Conservation (phyloP, 2,888 invertebrate genomes). For the Eudemis profundana region DNA sequence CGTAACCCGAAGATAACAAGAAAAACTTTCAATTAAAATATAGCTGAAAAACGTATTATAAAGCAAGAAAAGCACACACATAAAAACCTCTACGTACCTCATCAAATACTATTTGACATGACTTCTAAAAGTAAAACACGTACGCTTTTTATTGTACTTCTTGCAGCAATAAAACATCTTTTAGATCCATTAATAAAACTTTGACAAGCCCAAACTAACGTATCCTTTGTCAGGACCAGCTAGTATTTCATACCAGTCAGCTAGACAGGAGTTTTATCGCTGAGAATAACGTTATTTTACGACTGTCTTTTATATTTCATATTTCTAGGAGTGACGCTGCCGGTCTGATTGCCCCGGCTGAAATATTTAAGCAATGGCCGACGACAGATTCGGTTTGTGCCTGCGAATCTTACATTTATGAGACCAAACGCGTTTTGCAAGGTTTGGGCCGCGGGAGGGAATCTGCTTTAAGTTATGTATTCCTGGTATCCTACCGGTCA, state of each 20-base stretch:
- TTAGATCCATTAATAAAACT: constrained; percentile 11
- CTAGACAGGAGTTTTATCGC: constrained; percentile 11
- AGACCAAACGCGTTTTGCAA: neutral
- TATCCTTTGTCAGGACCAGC: constrained; percentile 12
- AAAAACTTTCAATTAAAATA: no score
- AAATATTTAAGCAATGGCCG: constrained; percentile 4
- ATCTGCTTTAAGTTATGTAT: constrained; percentile 1
- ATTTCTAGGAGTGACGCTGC: constrained; percentile 9
- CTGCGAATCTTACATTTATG: constrained; percentile 11
- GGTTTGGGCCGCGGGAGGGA: neutral
- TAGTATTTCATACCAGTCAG: constrained; percentile 10
- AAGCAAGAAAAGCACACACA: no score
- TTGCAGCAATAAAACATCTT: constrained; percentile 5
- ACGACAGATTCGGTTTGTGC: constrained; percentile 9
- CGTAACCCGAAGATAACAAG: no score
- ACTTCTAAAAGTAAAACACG: neutral
- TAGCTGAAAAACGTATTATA: no score
- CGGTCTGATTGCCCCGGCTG: neutral
- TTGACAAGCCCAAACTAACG: neutral
- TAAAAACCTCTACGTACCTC: no score
- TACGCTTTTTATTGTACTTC: constrained; percentile 1
- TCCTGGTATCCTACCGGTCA: no score
- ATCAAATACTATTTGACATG: no score
- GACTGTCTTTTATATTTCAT: constrained; percentile 29
- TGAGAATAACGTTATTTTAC: constrained; percentile 22